Conservation (phyloP, 2,113 vertebrate genomes). For the Varanus salvator region DNA sequence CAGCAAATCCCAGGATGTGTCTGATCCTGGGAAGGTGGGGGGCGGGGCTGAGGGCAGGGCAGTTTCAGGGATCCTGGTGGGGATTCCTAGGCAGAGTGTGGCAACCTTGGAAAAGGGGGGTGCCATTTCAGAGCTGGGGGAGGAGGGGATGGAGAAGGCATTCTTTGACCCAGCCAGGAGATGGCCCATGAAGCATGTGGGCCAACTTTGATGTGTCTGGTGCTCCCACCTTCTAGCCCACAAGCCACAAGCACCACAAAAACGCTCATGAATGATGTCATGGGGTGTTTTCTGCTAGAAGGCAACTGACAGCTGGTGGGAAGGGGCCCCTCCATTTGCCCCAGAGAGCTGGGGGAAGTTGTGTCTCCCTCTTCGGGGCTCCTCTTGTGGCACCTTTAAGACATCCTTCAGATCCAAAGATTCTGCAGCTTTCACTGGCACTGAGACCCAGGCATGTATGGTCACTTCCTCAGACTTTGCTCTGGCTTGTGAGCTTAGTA, state of each 20-base stretch:
- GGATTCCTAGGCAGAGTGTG: too few relatives aligned
- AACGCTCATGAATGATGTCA: conserved; percentile 65
- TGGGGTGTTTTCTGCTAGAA: conserved; percentile 38
- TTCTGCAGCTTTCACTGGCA: not conserved
- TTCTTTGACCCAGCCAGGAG: too few relatives aligned
- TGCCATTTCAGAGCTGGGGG: too few relatives aligned
- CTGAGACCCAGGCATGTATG: not conserved
- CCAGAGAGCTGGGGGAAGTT: not conserved
- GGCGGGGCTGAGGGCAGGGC: too few relatives aligned
- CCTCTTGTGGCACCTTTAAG: not conserved
- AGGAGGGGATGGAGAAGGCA: too few relatives aligned
- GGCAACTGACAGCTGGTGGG: rapidly evolving
- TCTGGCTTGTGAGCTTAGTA: not conserved
- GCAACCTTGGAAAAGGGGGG: too few relatives aligned
- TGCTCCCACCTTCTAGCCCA: too few relatives aligned
- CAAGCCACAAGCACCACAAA: conserved; percentile 1
- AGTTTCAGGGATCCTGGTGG: too few relatives aligned
- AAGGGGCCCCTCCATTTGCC: conserved; percentile 22
- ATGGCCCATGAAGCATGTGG: too few relatives aligned
- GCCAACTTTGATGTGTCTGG: too few relatives aligned
- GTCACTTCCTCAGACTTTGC: not conserved
- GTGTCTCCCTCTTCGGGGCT: not conserved
- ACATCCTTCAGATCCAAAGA: not conserved
- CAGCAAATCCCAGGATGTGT: too few relatives aligned
- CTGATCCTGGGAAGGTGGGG: too few relatives aligned